Conservation (phyloP, 2,797 vertebrate genomes). For the Podargus strigoides region DNA sequence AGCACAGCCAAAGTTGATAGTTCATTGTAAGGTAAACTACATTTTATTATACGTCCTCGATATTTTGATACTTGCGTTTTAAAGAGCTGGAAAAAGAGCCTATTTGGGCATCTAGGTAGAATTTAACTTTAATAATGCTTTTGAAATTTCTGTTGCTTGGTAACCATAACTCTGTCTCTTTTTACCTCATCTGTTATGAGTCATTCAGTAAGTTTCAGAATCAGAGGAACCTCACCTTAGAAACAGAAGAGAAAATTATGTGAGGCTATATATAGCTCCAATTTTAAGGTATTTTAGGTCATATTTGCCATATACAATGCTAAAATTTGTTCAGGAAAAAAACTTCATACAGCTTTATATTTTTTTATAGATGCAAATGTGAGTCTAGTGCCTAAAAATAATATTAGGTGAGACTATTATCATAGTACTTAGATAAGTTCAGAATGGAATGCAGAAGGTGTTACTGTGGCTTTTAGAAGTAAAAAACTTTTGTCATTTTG, state of each 20-base stretch:
- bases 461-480: neutral
- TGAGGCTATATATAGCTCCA: neutral
- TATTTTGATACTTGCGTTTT: neutral
- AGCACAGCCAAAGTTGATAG: constrained; percentile 76
- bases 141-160: neutral
- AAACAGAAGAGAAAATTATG: neutral
- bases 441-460: neutral
- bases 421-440: neutral
- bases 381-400: neutral
- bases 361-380: neutral
- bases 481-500: neutral
- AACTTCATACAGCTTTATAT: neutral
- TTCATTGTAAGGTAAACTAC: constrained; percentile 84
- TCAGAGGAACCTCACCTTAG: neutral
- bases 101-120: neutral
- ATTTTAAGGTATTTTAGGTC: neutral
- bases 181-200: neutral
- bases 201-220: neutral
- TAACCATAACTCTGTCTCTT: neutral
- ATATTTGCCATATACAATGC: neutral
- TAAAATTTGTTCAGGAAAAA: neutral
- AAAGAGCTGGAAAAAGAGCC: neutral
- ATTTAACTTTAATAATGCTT: neutral
- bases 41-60: neutral
- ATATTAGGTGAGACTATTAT: neutral